These are phyloP conservation scores for Pammene fasciana DNA, from an alignment of 2,888 invertebrate species.

Conservation along the genomic window DNA sequence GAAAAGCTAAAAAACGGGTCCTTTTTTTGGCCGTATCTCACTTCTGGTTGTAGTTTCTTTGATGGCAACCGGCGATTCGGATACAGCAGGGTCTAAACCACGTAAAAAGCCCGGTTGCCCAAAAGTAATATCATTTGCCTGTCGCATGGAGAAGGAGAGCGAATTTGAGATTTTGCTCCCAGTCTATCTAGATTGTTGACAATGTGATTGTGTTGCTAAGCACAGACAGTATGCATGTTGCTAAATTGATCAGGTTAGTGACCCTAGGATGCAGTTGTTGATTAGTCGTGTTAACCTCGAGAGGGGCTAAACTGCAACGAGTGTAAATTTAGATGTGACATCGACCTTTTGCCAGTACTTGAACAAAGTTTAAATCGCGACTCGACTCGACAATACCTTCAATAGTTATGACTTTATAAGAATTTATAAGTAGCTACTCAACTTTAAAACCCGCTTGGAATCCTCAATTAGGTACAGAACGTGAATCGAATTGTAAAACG, in stretches of 20 bases:
- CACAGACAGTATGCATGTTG: conserved; percentile 10
- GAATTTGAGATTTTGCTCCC: too few relatives aligned
- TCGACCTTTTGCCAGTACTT: conserved; percentile 48
- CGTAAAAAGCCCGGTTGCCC: too few relatives aligned
- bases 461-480: conserved; percentile 8
- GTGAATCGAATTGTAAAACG: conserved; percentile 22
- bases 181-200: conserved; percentile 20
- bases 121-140: too few relatives aligned
- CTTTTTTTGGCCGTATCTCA: too few relatives aligned
- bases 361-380: neutral
- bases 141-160: too few relatives aligned
- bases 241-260: conserved; percentile 45
- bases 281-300: conserved; percentile 37
- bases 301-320: conserved; percentile 35
- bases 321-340: conserved; percentile 55
- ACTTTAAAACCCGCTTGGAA: conserved; percentile 2
- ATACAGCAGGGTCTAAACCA: too few relatives aligned
- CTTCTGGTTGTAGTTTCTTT: too few relatives aligned
- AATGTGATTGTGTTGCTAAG: conserved; percentile 1
- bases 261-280: conserved; percentile 45
- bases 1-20: too few relatives aligned
- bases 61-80: too few relatives aligned
- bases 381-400: neutral
- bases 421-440: conserved; percentile 7
- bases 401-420: conserved; percentile 2